These are phyloP conservation scores for Rhimphoctona megacephalus DNA, from an alignment of 2,888 invertebrate species.

Conservation along the genomic window DNA sequence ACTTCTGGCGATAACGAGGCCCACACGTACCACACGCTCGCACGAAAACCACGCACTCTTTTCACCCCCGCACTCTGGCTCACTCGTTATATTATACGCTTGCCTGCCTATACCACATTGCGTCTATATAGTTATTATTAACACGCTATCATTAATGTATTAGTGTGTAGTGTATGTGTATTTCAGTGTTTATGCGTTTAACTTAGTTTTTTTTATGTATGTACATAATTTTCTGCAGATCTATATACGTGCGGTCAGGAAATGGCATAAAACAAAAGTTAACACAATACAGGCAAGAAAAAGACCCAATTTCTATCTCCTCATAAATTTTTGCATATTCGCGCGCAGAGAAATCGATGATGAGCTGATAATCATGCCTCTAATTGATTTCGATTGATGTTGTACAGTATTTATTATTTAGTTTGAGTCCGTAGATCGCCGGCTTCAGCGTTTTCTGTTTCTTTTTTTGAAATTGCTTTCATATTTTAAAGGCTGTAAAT, in stretches of 20 bases:
- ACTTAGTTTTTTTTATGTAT: background rate
- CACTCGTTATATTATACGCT: constrained; percentile 60
- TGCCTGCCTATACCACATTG: constrained; percentile 31
- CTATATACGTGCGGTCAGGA: background rate
- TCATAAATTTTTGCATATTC: background rate
- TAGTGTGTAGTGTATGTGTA: background rate
- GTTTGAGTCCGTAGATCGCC: background rate
- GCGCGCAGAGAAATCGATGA: background rate
- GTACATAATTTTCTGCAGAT: background rate
- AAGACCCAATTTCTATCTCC: background rate
- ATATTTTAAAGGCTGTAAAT: background rate
- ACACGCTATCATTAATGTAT: background rate
- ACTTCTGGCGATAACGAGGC: constrained; percentile 72
- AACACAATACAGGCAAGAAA: background rate
- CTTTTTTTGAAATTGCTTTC: background rate
- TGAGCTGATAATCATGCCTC: background rate
- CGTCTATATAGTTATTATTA: background rate
- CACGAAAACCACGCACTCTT: constrained; percentile 61
- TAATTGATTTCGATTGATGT: background rate
- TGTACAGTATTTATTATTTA: background rate
- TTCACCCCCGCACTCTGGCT: constrained; percentile 23
- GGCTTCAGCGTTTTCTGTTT: background rate
- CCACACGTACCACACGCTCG: constrained; percentile 59
- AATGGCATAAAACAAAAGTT: background rate
- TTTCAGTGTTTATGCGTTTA: background rate